Evolutionary conservation across 2,797 vertebrate genomes (phyloP), one percentile per base, ranked within the genome.

Genomic region (Ibycter americanus): DNA sequence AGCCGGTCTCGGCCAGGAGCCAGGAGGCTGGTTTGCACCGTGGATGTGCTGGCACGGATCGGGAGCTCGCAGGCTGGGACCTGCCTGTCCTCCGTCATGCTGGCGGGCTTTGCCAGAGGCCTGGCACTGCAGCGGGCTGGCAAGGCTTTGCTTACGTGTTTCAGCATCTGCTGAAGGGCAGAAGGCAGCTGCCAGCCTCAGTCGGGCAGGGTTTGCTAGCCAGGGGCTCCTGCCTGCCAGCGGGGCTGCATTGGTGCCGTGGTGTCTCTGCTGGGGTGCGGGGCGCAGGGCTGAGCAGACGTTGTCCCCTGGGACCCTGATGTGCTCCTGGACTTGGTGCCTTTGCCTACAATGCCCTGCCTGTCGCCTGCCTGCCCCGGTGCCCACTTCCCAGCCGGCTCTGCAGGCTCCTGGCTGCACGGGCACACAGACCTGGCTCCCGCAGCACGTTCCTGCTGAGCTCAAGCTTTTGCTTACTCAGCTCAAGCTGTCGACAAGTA

Each of bases 21-120:
- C 4, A 4, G 36, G 58, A 61, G 49, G 62, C 58, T 92, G 66
- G 15, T 88, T 83, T 4, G 3, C 34, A 16, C 66, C 1, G 0
- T 14, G 42, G 19, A 3, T 0, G 0, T 13, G 12, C 73, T 91
- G 87, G n/a, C 12, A 6, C 2, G 2, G 44, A 15, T 29, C 8
- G 6, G 51, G 49, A 77, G 20, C 59, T 77, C 6, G 2, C 56
- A 56, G 44, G 13, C 44, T 12, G 9, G 44, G n/a, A 77, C 65
- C 36, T 77, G 51, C 54, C 52, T 81, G 47, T 65, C 20, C 32
- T 19, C 17, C 17, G 13, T 51, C 5, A 0, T 63, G 52, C 56
- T 91, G 77, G 31, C 2, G 2, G 73, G n/a, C 44, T 82, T 73
- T 86, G 46, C 63, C 5, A 3, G 54, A 59, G 51, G 32, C 17